Evolutionary conservation across 2,888 invertebrate species (phyloP), one percentile per base, ranked within the genome.

Genomic region (Zhuqinia jingwanae): DNA sequence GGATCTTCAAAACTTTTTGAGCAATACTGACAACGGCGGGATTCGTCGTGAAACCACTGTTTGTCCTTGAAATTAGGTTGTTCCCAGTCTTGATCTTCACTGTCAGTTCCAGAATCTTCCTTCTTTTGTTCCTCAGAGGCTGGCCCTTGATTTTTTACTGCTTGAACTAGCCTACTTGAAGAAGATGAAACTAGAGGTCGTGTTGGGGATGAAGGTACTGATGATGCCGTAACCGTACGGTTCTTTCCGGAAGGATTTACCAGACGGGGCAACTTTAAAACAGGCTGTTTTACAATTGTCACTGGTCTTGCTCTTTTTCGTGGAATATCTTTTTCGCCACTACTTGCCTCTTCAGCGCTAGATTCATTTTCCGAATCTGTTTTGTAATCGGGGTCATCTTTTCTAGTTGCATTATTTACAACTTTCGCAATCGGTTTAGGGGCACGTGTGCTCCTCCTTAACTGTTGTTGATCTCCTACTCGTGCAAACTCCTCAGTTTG

Each of bases 21-120:
- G 17, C 88, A 89, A 11, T 17, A 45, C 60, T 89, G 88, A 36
- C 88, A 89, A 2, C 36, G 45, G 0, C 56, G 53, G n/a, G 88
- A 68, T 50, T 86, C 86, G 8, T n/a, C 36, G 17, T 8, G n/a
- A 65, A 88, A 84, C 89, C 89, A 89, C 11, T 53, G 45, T 15
- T 77, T 75, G 30, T 85, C 80, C 8, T 85, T 78, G 47, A 82
- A 89, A 42, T 85, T 36, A 10, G 88, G 88, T 17, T 56, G n/a
- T 2, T 1, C 45, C 88, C 88, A 88, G 8, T 20, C 75, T 22
- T 88, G 81, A 50, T 85, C 86, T 50, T 86, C 86, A 1, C 20
- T 50, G 30, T 85, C 80, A 1, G 80, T 85, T 45, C 47, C 85
- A 17, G 30, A 30, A 17, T 78, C 78, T 27, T 79, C 84, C 11